Base-by-base conservation (phyloP, 2,888 invertebrate genomes). In the Zaprionus obscuricornis region DNA sequence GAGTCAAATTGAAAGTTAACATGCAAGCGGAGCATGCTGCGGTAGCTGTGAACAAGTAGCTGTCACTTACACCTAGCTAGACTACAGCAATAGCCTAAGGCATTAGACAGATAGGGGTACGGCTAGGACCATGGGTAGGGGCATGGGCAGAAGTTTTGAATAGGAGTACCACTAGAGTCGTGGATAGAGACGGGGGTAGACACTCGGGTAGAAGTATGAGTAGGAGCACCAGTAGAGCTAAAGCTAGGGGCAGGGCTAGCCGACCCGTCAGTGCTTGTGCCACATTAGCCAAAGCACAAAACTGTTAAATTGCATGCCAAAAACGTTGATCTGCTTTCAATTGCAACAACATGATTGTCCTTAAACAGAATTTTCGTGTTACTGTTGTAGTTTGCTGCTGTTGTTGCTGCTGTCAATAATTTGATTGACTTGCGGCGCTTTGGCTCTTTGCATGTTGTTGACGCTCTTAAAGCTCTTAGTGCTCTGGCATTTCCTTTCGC, bases 351-450 rank as follows among this genome's bases (percentile, higher is more conserved):
- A 62, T 82, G 79, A 83, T 79, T 76, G 79, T 76, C 71, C 76
- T 79, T 83, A 67, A 83, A 74, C 76, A 65, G 74, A 74, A 74
- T 71, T 74, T 66, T 52, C 59, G 54, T 65, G 47, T 60, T 54
- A 56, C 63, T 40, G 40, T 13, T 22, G 7, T 36, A 14, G 37
- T 33, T 55, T 37, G 42, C 55, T 56, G 54, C 26, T 59, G 17
- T 31, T 43, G 58, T 24, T 51, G 64, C 16, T 51, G 72, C 62
- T 74, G 74, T 77, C 72, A 74, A 84, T 82, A 82, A 76, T 78
- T 84, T 82, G 82, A 82, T 84, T 84, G 82, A 84, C 82, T 78
- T 66, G 85, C 63, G 81, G 82, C 82, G 67, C 64, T n/a, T n/a
- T n/a, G n/a, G n/a, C n/a, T 77, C 42, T 74, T 81, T 78, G 81